These are phyloP conservation scores for Crotalus horridus DNA, from an alignment of 2,113 vertebrate species.

Conservation along the genomic window DNA sequence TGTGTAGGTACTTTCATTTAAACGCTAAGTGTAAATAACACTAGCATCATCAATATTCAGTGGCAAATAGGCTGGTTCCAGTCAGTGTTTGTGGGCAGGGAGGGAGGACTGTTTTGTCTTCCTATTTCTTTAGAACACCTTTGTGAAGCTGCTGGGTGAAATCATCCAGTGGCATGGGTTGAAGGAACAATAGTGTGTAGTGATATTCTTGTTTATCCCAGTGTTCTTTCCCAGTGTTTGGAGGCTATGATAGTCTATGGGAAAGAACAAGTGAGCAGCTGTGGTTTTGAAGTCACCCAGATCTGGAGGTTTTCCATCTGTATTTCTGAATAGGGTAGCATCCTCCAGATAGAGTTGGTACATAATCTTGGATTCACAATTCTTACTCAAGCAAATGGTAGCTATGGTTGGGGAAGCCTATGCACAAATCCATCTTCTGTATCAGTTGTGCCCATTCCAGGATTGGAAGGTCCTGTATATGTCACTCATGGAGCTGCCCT, in stretches of 20 bases:
- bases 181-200: neutral
- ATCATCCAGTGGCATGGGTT: neutral
- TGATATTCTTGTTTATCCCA: neutral
- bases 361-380: neutral
- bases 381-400: neutral
- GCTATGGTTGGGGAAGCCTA: neutral
- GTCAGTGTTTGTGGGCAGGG: neutral
- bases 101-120: neutral
- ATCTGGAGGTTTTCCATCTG: neutral
- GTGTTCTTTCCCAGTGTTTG: neutral
- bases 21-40: neutral
- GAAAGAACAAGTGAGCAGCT: neutral
- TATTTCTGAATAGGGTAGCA: neutral
- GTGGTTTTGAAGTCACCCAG: neutral
- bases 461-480: neutral
- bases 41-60: neutral
- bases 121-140: neutral
- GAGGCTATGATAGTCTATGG: neutral
- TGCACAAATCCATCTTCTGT: neutral
- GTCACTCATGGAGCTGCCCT: neutral
- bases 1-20: neutral
- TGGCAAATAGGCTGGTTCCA: neutral
- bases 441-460: neutral
- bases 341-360: neutral
- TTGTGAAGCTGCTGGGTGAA: neutral